These are phyloP conservation scores for Drosophila emarginata DNA, from an alignment of 2,888 invertebrate genomes.

Conservation along the genomic window DNA sequence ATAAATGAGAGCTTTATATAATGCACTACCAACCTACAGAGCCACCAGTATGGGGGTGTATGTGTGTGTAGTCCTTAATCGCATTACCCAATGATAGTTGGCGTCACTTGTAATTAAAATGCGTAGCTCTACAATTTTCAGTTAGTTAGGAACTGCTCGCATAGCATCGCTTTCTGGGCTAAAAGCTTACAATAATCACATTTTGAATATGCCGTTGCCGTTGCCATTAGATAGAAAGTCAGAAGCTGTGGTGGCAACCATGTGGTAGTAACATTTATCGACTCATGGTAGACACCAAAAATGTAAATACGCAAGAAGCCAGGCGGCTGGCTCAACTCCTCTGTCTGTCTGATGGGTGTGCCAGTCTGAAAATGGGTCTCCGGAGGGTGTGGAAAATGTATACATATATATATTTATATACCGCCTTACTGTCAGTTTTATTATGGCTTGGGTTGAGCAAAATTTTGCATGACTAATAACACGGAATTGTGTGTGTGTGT, in stretches of 20 bases:
- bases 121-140: constrained; percentile 25
- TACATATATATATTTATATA: not conserved
- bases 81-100: constrained; percentile 71
- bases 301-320: constrained; percentile 29
- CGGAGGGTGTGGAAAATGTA: not conserved
- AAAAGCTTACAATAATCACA: constrained; percentile 57
- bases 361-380: not conserved
- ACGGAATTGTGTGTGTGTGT: constrained; percentile 25
- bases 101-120: constrained; percentile 62
- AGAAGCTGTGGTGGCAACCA: constrained; percentile 5
- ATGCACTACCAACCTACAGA: constrained; percentile 15
- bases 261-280: constrained; percentile 47
- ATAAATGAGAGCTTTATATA: constrained; percentile 24
- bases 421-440: constrained; percentile 59
- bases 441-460: constrained; percentile 62
- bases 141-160: not conserved
- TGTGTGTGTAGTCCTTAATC: constrained; percentile 49
- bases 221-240: not conserved
- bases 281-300: constrained; percentile 35
- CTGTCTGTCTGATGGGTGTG: not conserved
- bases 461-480: constrained; percentile 74
- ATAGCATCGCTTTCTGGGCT: constrained; percentile 33
- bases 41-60: constrained; percentile 1
- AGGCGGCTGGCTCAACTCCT: not conserved
- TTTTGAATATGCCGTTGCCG: constrained; percentile 31